A percentile compares a stretch with the other conserved stretches of the same genome.
Evolutionary conservation across 2,113 vertebrate genomes (phyloP).

Genomic region (Mesocricetus auratus): DNA sequence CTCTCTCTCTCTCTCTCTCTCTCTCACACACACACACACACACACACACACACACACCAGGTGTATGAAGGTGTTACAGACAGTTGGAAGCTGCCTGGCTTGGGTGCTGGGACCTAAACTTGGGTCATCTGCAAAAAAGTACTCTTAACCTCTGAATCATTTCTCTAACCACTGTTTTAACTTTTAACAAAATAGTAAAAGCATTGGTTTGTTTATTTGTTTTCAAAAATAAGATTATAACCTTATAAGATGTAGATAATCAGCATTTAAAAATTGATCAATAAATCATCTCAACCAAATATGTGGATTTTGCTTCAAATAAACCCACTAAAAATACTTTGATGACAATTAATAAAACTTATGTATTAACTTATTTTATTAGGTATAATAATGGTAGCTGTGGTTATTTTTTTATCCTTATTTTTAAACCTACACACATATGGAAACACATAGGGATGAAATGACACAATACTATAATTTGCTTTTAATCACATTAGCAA

Average conservation of each 20-base stretch:
- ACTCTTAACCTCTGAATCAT: neutral
- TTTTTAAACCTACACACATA: neutral
- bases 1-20: too few relatives aligned
- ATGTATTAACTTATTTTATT: neutral
- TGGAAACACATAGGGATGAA: neutral
- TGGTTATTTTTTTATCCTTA: neutral
- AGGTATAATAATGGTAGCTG: neutral
- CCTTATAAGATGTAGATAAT: neutral
- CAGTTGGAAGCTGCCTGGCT: neutral
- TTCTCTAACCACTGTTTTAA: neutral
- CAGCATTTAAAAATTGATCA: conserved; percentile 36
- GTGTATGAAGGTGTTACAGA: neutral
- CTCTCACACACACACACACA: neutral
- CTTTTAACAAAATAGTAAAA: conserved; percentile 20
- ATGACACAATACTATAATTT: neutral
- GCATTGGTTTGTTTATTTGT: neutral
- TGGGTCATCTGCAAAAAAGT: neutral
- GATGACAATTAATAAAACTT: conserved; percentile 25
- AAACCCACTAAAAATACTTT: neutral
- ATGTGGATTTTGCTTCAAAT: conserved; percentile 39
- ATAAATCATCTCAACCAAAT: conserved; percentile 51
- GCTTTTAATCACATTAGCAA: conserved; percentile 6
- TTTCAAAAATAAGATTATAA: conserved; percentile 15
- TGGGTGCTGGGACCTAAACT: neutral
- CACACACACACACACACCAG: neutral